Base-by-base conservation (phyloP, 2,888 invertebrate species). In the Cryptocheilus praepositus region DNA sequence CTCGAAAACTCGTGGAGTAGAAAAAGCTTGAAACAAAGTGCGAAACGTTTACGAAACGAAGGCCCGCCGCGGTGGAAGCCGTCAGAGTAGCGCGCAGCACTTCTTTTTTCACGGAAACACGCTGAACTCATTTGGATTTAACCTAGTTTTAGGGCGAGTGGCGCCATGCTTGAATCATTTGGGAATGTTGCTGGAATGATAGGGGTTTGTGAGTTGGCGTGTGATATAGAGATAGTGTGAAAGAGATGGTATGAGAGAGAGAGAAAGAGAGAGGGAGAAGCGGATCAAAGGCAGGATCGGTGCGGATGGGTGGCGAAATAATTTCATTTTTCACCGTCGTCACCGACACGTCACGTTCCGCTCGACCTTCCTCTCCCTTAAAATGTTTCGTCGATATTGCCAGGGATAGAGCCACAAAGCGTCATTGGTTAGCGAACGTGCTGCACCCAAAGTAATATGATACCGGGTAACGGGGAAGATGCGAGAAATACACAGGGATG, bases 51-150 rank as follows among this genome's bases (percentile, higher is more conserved):
- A 36, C 52, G 52, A 44, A 46, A 63, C 59, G 68, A 62, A 36
- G 36, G 36, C 36, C 11, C 8, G 36, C 36, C 46, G 64, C 45
- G 56, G 61, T 54, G 8, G 43, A 18, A 46, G 45, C 49, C 61
- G 58, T 13, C 22, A 28, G 28, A 3, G 36, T 36, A 36, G 36
- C 36, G 36, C 36, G 36, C 52, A 53, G 45, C 46, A 19, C 21
- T 16, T 51, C 45, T 4, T 21, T 4, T 43, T 57, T 28, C 52
- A 63, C 63, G 60, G 49, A 68, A 73, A 66, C 61, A 58, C 58
- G 53, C 43, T 28, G 52, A 66, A 70, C 49, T 64, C 75, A 60
- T 76, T 70, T 70, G 54, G 67, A 64, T 76, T 75, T 75, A 76
- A 69, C 73, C 71, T 51, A 71, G 66, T 73, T 75, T 73, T 46